Evolutionary conservation across 2,113 vertebrate genomes (phyloP), one percentile per base, ranked within the genome.

Genomic region (Cinclus mexicanus): DNA sequence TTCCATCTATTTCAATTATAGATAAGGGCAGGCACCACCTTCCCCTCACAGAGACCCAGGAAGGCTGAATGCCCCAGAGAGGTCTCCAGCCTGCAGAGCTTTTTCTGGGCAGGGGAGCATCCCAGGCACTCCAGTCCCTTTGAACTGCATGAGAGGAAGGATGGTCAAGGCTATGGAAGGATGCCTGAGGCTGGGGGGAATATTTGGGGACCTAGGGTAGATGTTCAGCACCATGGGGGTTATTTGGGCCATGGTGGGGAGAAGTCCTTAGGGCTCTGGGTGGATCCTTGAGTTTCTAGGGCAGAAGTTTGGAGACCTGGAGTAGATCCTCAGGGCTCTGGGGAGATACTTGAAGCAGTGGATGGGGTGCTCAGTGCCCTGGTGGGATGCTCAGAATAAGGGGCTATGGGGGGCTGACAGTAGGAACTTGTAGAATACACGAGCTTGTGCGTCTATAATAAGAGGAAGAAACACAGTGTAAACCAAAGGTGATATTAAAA

Each of bases 1-100:
- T 84, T 94, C 86, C 74, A 86, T 84, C 87, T 77, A 74, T 78
- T 95, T 93, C 85, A 75, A 85, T 75, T 86, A 72, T 2, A 87
- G 92, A 47, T 10, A 11, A 59, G n/a, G 87, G 52, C 76, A 50
- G 81, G 56, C 4, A 0, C 25, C 46, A 39, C 91, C 47, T 89
- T 74, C 47, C 70, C 50, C 1, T 6, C 2, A 0, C 21, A 15
- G 55, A 59, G 41, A 49, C 23, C 76, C 4, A 0, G 23, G 29
- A 17, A 50, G 23, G 53, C 53, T 44, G 22, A 49, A n/a, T 1
- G 44, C 28, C 47, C 59, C 1, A 2, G 81, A 41, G 59, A 26
- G 24, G 41, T 59, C 55, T 72, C 44, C 63, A 52, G 68, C 24
- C 71, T 1, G 0, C 24, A 39, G 55, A 19, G 17, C 7, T 90